phyloP scores from a whole-genome alignment of 2,888 invertebrate species.

The Formica aserva region DNA sequence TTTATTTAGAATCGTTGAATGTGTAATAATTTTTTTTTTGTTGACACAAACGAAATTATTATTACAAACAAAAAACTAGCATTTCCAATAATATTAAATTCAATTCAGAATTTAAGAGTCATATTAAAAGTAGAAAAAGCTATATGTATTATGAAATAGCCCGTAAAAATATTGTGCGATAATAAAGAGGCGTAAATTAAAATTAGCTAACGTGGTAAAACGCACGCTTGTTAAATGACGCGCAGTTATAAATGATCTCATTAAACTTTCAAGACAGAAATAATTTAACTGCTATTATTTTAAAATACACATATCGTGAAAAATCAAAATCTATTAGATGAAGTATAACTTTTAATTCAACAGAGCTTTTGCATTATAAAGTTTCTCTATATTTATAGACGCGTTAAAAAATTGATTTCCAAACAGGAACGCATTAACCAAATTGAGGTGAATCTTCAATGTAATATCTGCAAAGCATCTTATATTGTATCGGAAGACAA shows the following conservation, averaged over 20 bases:
- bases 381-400: neutral
- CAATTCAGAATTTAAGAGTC: neutral
- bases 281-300: neutral
- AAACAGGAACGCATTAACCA: slow-evolving; percentile 4
- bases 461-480: slow-evolving; percentile 21
- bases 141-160: neutral
- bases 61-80: neutral
- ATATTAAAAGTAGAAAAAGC: neutral
- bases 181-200: neutral
- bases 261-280: neutral
- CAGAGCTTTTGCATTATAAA: neutral
- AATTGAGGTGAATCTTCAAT: slow-evolving; percentile 24
- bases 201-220: slow-evolving; percentile 10
- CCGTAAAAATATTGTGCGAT: neutral
- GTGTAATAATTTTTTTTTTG: too few species aligned
- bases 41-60: neutral
- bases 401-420: slow-evolving; percentile 6
- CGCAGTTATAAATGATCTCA: neutral
- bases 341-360: slow-evolving; percentile 22
- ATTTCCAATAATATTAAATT: neutral
- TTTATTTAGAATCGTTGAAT: neutral
- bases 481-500: slow-evolving; percentile 18
- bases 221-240: neutral
- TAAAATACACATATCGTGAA: neutral
- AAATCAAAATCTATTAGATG: neutral